These are phyloP conservation scores for Ceratosolen solmsi DNA, from an alignment of 1,140 invertebrate species.

Conservation along the genomic window DNA sequence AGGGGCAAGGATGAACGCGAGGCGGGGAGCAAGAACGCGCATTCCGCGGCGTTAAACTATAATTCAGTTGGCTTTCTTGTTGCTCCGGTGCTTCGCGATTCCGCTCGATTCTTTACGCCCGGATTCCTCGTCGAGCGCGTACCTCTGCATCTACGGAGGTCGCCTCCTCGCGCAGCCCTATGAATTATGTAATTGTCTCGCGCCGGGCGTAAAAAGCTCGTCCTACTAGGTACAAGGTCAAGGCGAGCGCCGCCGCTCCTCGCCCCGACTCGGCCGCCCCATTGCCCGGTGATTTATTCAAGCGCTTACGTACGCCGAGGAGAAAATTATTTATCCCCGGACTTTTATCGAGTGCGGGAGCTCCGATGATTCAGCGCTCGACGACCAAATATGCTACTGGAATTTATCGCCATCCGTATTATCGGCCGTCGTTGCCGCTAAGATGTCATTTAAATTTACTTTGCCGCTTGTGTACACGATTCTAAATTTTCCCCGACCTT, in stretches of 20 bases:
- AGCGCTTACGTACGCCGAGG: background rate
- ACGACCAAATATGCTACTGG: background rate
- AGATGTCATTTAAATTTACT: conserved; percentile 9
- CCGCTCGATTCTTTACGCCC: background rate
- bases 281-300: background rate
- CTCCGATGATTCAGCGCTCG: conserved; percentile 34
- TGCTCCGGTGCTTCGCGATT: conserved; percentile 32
- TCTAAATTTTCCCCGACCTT: background rate
- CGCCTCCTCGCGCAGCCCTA: background rate
- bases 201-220: conserved; percentile 18
- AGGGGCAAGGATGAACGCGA: background rate
- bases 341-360: conserved; percentile 5
- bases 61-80: conserved; percentile 65
- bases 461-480: background rate
- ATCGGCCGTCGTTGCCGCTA: background rate
- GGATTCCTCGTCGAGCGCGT: background rate
- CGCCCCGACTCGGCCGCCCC: background rate
- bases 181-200: conserved; percentile 46
- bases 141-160: background rate
- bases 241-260: conserved; percentile 14
- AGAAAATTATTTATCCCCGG: conserved; percentile 24
- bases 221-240: conserved; percentile 27
- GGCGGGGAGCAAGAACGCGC: conserved; percentile 64
- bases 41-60: conserved; percentile 70
- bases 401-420: conserved; percentile 19